Percentiles rank a stretch among this genome's conserved stretches.
phyloP scores from a whole-genome alignment of 2,888 invertebrate genomes.

The Gasteruption jaculator region DNA sequence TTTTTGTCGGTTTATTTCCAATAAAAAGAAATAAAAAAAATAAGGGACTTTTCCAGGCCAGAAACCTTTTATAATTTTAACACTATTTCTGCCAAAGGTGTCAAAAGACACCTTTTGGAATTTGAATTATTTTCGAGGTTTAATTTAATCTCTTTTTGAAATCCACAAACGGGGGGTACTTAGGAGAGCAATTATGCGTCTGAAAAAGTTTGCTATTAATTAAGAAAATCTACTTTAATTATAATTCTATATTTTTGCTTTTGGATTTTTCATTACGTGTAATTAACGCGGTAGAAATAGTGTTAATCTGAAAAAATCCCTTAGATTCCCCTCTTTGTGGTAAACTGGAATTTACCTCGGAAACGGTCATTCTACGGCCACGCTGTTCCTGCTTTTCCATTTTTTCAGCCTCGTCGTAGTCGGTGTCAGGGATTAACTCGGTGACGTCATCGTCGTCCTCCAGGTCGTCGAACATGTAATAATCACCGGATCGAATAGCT shows the following conservation, averaged over 20 bases:
- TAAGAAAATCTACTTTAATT: too few species aligned
- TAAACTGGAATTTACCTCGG: conserved; percentile 36
- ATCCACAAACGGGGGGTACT: too few species aligned
- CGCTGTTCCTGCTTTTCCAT: conserved; percentile 50
- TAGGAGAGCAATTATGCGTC: not conserved
- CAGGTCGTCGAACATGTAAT: conserved; percentile 98
- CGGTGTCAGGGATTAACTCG: conserved; percentile 60
- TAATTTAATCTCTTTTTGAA: too few species aligned
- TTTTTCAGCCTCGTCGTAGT: conserved; percentile 58
- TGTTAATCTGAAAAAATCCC: not conserved
- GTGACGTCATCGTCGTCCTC: conserved; percentile 69
- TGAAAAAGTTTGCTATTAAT: conserved; percentile 3
- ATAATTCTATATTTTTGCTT: too few species aligned
- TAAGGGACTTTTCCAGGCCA: too few species aligned
- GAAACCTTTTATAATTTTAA: too few species aligned
- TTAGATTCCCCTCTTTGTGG: conserved; percentile 26
- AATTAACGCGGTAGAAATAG: too few species aligned
- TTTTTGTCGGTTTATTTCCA: too few species aligned
- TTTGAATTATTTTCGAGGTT: too few species aligned
- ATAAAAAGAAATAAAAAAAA: not conserved
- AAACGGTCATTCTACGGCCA: conserved; percentile 53
- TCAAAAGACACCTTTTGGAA: too few species aligned
- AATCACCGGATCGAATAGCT: conserved; percentile 98
- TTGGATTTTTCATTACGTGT: not conserved
- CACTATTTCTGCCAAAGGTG: too few species aligned